A percentile compares a stretch with the other conserved stretches of the same genome.
phyloP scores from a whole-genome alignment of 2,797 vertebrate species.

The Sebastes kiyomatsui region DNA sequence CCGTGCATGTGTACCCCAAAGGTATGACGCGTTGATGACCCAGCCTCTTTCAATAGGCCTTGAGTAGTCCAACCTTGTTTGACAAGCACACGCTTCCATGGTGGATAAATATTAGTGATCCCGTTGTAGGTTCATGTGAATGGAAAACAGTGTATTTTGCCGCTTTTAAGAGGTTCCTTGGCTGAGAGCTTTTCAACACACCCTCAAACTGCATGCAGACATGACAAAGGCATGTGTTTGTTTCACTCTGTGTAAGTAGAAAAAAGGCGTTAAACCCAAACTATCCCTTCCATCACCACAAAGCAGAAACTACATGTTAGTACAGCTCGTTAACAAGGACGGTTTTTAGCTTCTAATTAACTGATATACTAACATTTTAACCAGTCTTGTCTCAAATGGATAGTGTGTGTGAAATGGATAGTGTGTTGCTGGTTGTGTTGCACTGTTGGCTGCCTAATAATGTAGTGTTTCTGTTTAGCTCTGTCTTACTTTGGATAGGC shows the following conservation, averaged over 20 bases:
- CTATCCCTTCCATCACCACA: conserved; percentile 1
- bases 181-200: background rate
- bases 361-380: conserved; percentile 42
- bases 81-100: background rate
- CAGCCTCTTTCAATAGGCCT: no score
- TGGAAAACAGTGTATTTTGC: background rate
- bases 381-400: conserved; percentile 44
- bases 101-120: background rate
- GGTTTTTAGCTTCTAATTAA: conserved; percentile 29
- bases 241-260: conserved; percentile 23
- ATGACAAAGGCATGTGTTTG: background rate
- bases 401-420: conserved; percentile 42
- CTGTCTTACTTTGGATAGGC: conserved; percentile 25
- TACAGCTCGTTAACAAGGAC: conserved; percentile 5
- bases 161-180: background rate
- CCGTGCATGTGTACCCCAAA: no score
- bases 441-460: conserved; percentile 46
- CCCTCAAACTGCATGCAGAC: background rate
- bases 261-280: background rate
- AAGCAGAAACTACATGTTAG: conserved; percentile 14
- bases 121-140: background rate
- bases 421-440: conserved; percentile 54
- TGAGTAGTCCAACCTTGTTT: background rate
- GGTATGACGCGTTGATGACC: no score
- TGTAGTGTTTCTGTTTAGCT: conserved; percentile 18